These are phyloP conservation scores for Gobionotothen gibberifrons DNA, from an alignment of 2,797 vertebrate genomes.

Conservation along the genomic window DNA sequence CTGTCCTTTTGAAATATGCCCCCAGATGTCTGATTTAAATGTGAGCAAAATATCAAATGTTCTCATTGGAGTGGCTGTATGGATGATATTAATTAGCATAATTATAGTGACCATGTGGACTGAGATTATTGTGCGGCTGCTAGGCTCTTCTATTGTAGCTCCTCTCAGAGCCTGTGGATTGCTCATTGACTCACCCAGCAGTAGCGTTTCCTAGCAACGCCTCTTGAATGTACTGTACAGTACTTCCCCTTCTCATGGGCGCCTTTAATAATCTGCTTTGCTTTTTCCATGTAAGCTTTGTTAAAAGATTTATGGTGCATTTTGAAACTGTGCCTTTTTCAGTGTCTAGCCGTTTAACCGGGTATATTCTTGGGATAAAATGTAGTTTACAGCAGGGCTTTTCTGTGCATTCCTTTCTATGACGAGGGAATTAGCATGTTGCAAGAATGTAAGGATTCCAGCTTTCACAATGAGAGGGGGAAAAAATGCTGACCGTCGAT, in stretches of 20 bases:
- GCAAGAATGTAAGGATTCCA: conserved; percentile 31
- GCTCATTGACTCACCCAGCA: conserved; percentile 80
- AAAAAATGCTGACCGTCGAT: conserved; percentile 45
- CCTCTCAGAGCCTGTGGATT: conserved; percentile 74
- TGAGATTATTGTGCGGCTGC: conserved; percentile 73
- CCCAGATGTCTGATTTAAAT: conserved; percentile 49
- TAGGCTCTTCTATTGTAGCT: conserved; percentile 77
- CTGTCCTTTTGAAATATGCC: conserved; percentile 16
- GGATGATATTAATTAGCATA: conserved; percentile 82
- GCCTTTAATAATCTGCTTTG: conserved; percentile 82
- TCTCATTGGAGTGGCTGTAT: conserved; percentile 65
- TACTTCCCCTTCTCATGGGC: conserved; percentile 80
- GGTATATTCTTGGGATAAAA: conserved; percentile 29
- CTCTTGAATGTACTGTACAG: conserved; percentile 81
- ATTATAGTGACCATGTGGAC: conserved; percentile 81
- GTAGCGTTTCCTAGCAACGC: conserved; percentile 86
- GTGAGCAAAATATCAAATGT: conserved; percentile 51
- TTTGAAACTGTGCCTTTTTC: conserved; percentile 65
- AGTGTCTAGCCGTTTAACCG: conserved; percentile 28
- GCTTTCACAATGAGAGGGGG: conserved; percentile 15
- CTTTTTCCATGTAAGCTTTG: conserved; percentile 79
- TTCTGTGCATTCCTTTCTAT: conserved; percentile 23
- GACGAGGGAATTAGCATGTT: conserved; percentile 41
- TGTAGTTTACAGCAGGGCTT: conserved; percentile 36
- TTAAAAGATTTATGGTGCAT: conserved; percentile 82